Evolutionary conservation across 1,140 invertebrate species (phyloP), one percentile per base, ranked within the genome.

Genomic region (Drosophila ercepeae): DNA sequence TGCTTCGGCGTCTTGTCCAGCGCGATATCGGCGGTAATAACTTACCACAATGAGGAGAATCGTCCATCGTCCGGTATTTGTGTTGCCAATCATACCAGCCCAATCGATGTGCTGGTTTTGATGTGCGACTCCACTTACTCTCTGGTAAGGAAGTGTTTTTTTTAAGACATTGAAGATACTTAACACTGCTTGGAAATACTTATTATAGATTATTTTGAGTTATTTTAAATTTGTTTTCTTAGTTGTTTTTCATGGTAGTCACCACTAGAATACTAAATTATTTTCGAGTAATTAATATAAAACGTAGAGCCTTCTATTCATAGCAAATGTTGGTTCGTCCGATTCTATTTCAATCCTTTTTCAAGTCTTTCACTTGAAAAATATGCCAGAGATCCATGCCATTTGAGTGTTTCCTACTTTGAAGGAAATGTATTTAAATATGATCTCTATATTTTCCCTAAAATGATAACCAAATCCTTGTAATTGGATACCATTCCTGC

Each of bases 1-100:
- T 98, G 96, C 92, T 98, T 98, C 92, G 96, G 96, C 75, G 93
- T 98, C 71, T 93, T 98, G 46, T 96, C 96, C 41, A 95, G 96
- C 46, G 96, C 96, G 25, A 94, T 98, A 49, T 97, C 97, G 5
- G 95, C 96, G 34, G 97, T 98, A 70, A 95, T 98, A 61, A 97
- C 94, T 16, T 98, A 98, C 92, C 97, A 98, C 92, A 96, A 97
- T 91, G 92, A 93, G 42, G 94, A 96, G 88, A 97, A 98, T 92
- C 94, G 93, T 69, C 97, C 97, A 21, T 93, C 92, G 23, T 93
- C 92, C 55, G 98, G 98, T 27, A 99, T 99, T 82, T 99, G 98
- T 93, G 99, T 99, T 14, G 99, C 99, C 46, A 99, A 99, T 93
- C 99, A 99, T 92, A 99, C 99, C 0, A 99, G 98, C 58, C 99